These are phyloP conservation scores for Sparus aurata DNA, from an alignment of 2,797 vertebrate genomes.

Conservation along the genomic window DNA sequence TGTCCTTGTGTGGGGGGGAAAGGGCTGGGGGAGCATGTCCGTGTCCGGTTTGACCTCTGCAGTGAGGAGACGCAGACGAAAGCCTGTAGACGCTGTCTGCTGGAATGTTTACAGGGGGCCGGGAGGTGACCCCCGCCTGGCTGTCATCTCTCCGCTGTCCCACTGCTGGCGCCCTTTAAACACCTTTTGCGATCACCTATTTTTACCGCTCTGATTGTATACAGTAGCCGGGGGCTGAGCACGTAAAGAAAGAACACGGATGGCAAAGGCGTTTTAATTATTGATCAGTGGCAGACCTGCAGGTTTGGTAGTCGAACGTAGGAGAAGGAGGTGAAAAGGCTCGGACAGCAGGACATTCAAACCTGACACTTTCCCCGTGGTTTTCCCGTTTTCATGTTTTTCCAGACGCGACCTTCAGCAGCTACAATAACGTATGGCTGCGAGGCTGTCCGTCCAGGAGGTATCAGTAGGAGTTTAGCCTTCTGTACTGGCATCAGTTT, in stretches of 20 bases:
- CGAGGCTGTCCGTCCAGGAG: slow-evolving; percentile 26
- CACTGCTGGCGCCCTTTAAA: slow-evolving; percentile 27
- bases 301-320: slow-evolving; percentile 16
- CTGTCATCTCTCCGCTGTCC: slow-evolving; percentile 37
- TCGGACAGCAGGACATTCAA: slow-evolving; percentile 25
- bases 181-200: slow-evolving; percentile 53
- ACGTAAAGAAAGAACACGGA: slow-evolving; percentile 46
- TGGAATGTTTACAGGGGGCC: slow-evolving; percentile 43
- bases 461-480: slow-evolving; percentile 38
- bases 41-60: slow-evolving; percentile 62
- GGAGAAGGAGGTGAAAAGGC: slow-evolving; percentile 21
- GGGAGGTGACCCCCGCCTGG: slow-evolving; percentile 50
- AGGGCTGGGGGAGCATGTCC: slow-evolving; percentile 47
- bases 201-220: slow-evolving; percentile 43
- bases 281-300: slow-evolving; percentile 48
- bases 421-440: neutral
- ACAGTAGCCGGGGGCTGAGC: slow-evolving; percentile 15
- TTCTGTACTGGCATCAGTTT: slow-evolving; percentile 43
- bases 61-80: slow-evolving; percentile 19
- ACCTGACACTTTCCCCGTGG: neutral
- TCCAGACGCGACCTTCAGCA: slow-evolving; percentile 6
- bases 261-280: slow-evolving; percentile 55
- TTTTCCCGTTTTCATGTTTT: neutral
- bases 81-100: slow-evolving; percentile 45
- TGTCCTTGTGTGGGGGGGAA: slow-evolving; percentile 40